A percentile compares a stretch with the other conserved stretches of the same genome.
phyloP scores from a whole-genome alignment of 2,113 vertebrate genomes.

The Cettia cetti region DNA sequence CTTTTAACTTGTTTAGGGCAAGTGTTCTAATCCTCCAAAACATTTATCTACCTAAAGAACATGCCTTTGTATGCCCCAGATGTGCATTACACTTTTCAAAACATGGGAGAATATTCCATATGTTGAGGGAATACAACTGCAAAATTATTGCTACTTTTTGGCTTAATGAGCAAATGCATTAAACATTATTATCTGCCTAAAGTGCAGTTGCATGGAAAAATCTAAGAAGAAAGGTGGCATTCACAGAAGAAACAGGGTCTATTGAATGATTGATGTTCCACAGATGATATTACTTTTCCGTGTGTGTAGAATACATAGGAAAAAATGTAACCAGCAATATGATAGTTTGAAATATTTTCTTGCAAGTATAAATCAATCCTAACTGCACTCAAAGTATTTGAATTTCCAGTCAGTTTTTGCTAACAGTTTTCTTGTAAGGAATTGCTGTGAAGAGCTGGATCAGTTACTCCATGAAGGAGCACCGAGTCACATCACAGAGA shows the following conservation, averaged over 20 bases:
- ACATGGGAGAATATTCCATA: neutral
- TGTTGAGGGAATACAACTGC: neutral
- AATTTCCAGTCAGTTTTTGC: neutral
- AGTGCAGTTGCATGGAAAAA: neutral
- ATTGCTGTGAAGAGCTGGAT: neutral
- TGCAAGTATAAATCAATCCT: neutral
- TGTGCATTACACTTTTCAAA: neutral
- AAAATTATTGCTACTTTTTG: neutral
- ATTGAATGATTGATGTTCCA: neutral
- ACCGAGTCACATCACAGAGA: neutral
- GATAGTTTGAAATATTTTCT: neutral
- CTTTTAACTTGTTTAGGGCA: neutral
- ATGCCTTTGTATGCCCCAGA: neutral
- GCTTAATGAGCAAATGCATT: neutral
- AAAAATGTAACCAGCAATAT: neutral
- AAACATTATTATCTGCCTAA: neutral
- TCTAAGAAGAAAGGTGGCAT: neutral
- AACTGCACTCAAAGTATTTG: neutral
- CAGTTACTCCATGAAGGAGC: neutral
- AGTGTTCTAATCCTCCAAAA: neutral
- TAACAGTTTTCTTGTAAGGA: neutral
- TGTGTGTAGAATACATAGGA: slow-evolving; percentile 6
- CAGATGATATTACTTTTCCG: slow-evolving; percentile 8
- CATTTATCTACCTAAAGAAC: neutral
- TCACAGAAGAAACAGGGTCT: neutral